A percentile compares a stretch with the other conserved stretches of the same genome.
Conservation (phyloP, 2,888 invertebrate genomes). For the Pristionchus entomophagus region DNA sequence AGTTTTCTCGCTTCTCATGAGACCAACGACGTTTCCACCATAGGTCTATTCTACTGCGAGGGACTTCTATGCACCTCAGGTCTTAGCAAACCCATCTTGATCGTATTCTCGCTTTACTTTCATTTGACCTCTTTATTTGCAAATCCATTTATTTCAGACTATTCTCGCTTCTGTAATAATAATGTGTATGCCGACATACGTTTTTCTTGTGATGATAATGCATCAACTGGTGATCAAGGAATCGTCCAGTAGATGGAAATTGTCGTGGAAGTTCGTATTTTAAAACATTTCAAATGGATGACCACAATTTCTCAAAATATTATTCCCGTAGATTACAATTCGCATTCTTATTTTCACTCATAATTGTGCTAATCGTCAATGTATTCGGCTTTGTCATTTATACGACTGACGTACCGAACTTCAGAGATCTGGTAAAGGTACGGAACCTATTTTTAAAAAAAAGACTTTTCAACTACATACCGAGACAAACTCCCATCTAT, state of each 20-base stretch:
- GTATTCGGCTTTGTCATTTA: background rate
- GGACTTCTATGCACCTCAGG: background rate
- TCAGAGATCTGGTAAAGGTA: no score
- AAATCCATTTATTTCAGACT: background rate
- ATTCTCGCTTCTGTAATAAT: background rate
- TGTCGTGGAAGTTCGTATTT: background rate
- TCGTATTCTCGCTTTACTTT: background rate
- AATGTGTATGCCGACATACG: background rate
- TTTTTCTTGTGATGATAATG: background rate
- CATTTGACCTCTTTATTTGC: background rate
- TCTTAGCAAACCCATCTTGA: background rate
- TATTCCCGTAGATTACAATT: background rate
- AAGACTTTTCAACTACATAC: no score
- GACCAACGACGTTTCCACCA: background rate
- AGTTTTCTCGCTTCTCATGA: background rate
- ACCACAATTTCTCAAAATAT: no score
- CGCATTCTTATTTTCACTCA: background rate
- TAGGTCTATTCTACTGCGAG: conserved; percentile 28
- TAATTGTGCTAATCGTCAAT: background rate
- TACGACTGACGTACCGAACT: background rate
- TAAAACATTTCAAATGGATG: no score
- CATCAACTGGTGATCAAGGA: conserved; percentile 9
- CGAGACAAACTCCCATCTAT: no score
- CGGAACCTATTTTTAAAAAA: background rate
- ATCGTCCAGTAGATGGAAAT: background rate